A percentile compares a stretch with the other conserved stretches of the same genome.
Evolutionary conservation across 92 coral and sea anemone species (phyloP).

Genomic region (Phenganax marumi): DNA sequence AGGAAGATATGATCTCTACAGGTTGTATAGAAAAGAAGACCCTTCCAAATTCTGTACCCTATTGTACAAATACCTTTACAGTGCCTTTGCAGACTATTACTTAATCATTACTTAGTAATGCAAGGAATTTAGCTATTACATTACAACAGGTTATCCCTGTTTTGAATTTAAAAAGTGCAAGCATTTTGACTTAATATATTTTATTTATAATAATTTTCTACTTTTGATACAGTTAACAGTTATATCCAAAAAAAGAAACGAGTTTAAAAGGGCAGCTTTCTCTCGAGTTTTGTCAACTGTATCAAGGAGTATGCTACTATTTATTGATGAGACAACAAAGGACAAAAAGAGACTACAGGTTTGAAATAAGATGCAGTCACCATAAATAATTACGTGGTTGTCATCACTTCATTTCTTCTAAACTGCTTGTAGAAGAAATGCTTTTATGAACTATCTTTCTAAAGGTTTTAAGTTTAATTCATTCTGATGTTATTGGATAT

Average conservation of each 20-base stretch:
- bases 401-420: background rate
- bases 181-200: background rate
- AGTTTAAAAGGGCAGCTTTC: slow-evolving; percentile 33
- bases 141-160: background rate
- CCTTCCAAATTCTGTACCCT: too few relatives aligned
- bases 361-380: background rate
- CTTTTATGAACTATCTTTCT: too few relatives aligned
- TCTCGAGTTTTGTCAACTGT: slow-evolving; percentile 33
- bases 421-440: too few relatives aligned
- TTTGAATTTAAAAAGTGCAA: background rate
- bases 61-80: too few relatives aligned
- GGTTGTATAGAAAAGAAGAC: too few relatives aligned
- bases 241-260: slow-evolving; percentile 42
- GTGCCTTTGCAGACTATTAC: too few relatives aligned
- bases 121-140: too few relatives aligned
- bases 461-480: too few relatives aligned
- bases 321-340: slow-evolving; percentile 50
- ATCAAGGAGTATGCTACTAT: slow-evolving; percentile 44
- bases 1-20: too few relatives aligned
- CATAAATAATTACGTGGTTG: background rate
- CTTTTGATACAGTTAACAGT: slow-evolving; percentile 16
- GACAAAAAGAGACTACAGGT: slow-evolving; percentile 55
- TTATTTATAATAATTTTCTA: too few relatives aligned
- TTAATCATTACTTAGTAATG: too few relatives aligned
- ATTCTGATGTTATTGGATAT: too few relatives aligned